Percentiles rank a stretch among this genome's conserved stretches.
phyloP scores from a whole-genome alignment of 1,140 invertebrate genomes.

The Lysiphlebus fabarum region DNA sequence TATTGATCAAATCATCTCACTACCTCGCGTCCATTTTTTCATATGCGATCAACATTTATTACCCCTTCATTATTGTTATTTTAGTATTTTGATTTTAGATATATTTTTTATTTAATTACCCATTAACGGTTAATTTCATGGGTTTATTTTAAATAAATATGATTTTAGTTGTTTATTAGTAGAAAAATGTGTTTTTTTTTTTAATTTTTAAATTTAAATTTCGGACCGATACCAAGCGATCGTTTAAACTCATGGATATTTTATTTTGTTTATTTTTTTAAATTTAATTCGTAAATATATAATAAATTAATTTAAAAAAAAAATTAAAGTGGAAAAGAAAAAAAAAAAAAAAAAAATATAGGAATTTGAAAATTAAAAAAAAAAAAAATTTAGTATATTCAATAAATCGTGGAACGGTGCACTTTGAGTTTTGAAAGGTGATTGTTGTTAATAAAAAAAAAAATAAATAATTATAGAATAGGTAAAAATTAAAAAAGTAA shows the following conservation, averaged over 20 bases:
- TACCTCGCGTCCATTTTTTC: too few species aligned
- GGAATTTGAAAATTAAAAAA: conserved; percentile 5
- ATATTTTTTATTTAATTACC: too few species aligned
- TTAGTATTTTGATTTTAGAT: neutral
- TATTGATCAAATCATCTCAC: too few species aligned
- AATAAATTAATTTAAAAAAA: neutral
- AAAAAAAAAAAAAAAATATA: conserved; percentile 10
- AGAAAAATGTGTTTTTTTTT: conserved; percentile 9
- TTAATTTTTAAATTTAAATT: conserved; percentile 24
- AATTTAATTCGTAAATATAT: conserved; percentile 5
- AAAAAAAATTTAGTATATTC: neutral
- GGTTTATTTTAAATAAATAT: too few species aligned
- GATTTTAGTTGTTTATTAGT: too few species aligned
- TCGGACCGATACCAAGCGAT: conserved; percentile 38
- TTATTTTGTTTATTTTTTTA: conserved; percentile 2
- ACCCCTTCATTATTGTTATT: conserved; percentile 5
- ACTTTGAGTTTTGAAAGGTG: neutral
- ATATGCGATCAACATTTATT: neutral
- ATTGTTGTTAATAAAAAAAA: conserved; percentile 10
- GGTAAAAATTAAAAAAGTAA: conserved; percentile 2
- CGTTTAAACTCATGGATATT: conserved; percentile 32
- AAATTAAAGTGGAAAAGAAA: conserved; percentile 1
- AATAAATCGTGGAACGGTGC: too few species aligned
- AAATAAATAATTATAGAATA: conserved; percentile 8
- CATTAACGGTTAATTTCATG: too few species aligned